These are phyloP conservation scores for Eupithecia inturbata DNA, from an alignment of 2,888 invertebrate species.

Conservation along the genomic window DNA sequence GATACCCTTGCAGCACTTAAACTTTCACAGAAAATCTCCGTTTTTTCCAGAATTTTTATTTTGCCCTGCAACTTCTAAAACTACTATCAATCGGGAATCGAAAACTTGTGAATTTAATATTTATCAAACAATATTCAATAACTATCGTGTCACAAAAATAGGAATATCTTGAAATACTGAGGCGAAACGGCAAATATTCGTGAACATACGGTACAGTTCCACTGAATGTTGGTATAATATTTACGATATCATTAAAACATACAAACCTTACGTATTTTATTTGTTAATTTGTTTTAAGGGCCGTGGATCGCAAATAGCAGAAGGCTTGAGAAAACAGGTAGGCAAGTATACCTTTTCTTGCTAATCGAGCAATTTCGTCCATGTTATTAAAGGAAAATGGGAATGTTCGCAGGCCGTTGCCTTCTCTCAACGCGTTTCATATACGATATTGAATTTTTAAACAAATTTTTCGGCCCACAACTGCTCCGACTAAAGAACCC, in stretches of 20 bases:
- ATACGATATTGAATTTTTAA: constrained; percentile 82
- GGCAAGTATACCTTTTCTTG: constrained; percentile 66
- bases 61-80: constrained; percentile 1
- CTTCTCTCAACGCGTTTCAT: constrained; percentile 78
- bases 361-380: constrained; percentile 81
- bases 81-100: neutral
- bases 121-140: neutral
- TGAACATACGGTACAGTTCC: neutral
- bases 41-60: constrained; percentile 49
- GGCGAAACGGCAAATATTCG: neutral
- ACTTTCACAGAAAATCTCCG: constrained; percentile 45
- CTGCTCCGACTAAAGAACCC: constrained; percentile 57
- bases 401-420: constrained; percentile 80
- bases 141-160: neutral
- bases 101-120: neutral
- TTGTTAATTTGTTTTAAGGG: neutral
- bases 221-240: neutral
- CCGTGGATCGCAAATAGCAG: constrained; percentile 55
- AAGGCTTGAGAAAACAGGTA: constrained; percentile 54
- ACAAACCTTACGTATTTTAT: neutral
- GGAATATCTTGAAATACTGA: neutral
- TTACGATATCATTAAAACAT: constrained; percentile 1
- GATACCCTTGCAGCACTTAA: constrained; percentile 54
- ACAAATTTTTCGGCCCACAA: constrained; percentile 77
- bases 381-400: constrained; percentile 81